These are phyloP conservation scores for Sycophila sp. DNA, from an alignment of 1,140 invertebrate species.

Conservation along the genomic window DNA sequence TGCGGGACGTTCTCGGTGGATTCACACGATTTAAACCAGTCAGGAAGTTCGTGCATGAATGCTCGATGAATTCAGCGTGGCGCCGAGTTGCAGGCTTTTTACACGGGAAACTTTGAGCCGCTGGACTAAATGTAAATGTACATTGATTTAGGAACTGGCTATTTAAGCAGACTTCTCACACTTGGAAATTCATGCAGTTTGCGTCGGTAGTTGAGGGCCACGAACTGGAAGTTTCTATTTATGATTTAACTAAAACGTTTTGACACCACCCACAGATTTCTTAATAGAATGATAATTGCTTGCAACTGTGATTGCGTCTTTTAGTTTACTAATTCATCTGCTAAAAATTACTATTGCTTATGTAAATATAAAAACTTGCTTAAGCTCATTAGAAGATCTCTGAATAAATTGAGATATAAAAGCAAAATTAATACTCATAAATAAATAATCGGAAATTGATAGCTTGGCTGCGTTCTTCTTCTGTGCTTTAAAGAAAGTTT, in stretches of 20 bases:
- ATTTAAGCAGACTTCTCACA: slow-evolving; percentile 2
- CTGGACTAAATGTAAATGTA: slow-evolving; percentile 20
- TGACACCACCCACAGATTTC: not conserved
- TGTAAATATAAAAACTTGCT: too few species aligned
- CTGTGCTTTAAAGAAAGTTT: too few species aligned
- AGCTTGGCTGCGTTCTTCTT: too few species aligned
- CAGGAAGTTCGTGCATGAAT: slow-evolving; percentile 45
- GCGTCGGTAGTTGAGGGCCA: too few species aligned
- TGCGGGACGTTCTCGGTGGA: slow-evolving; percentile 24
- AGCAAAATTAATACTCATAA: too few species aligned
- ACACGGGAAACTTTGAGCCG: slow-evolving; percentile 6
- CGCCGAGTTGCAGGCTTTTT: not conserved
- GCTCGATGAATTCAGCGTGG: not conserved
- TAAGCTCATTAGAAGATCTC: too few species aligned
- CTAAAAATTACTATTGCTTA: too few species aligned
- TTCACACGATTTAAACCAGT: slow-evolving; percentile 45
- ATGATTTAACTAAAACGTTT: slow-evolving; percentile 2
- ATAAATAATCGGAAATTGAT: too few species aligned
- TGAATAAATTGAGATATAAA: too few species aligned
- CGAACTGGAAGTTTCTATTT: not conserved
- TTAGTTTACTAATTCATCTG: too few species aligned
- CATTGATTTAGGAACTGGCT: slow-evolving; percentile 28
- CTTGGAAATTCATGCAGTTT: slow-evolving; percentile 18
- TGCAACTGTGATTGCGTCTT: not conserved
- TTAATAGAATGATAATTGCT: not conserved